Evolutionary conservation across 2,888 invertebrate genomes (phyloP).

Genomic region (Cantharis rustica): DNA sequence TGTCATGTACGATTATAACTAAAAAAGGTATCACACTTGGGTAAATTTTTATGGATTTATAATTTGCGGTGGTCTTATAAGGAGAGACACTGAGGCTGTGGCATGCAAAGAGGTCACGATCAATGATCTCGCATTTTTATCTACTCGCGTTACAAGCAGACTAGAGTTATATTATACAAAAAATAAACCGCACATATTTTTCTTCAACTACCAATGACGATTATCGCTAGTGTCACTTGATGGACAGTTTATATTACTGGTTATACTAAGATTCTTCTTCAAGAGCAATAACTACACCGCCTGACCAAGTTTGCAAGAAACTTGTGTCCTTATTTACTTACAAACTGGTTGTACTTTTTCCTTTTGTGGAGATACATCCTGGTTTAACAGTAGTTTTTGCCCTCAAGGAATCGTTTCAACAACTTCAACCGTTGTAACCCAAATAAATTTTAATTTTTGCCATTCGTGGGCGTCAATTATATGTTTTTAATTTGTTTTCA

Average conservation of each 20-base stretch:
- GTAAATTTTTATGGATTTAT: slow-evolving; percentile 6
- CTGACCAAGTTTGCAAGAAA: slow-evolving; percentile 19
- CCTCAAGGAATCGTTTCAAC: neutral
- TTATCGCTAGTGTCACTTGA: slow-evolving; percentile 1
- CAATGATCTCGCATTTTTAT: slow-evolving; percentile 15
- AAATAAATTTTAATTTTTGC: slow-evolving; percentile 1
- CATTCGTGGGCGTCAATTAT: neutral
- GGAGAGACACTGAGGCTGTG: slow-evolving; percentile 17
- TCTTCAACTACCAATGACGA: neutral
- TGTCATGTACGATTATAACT: slow-evolving; percentile 3
- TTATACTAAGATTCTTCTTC: neutral
- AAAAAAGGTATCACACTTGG: slow-evolving; percentile 12
- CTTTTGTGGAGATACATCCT: slow-evolving; percentile 22
- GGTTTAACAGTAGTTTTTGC: slow-evolving; percentile 13
- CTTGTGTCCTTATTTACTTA: slow-evolving; percentile 20
- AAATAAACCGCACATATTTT: neutral
- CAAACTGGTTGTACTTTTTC: slow-evolving; percentile 23
- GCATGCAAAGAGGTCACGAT: slow-evolving; percentile 25
- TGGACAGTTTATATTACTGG: slow-evolving; percentile 6
- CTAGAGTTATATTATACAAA: slow-evolving; percentile 7
- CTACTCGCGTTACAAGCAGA: slow-evolving; percentile 8
- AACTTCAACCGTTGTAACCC: slow-evolving; percentile 2
- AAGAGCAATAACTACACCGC: neutral
- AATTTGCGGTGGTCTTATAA: slow-evolving; percentile 19
- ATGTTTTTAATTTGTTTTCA: neutral